phyloP scores from a whole-genome alignment of 1,140 invertebrate genomes.

The Micrasema minimum region DNA sequence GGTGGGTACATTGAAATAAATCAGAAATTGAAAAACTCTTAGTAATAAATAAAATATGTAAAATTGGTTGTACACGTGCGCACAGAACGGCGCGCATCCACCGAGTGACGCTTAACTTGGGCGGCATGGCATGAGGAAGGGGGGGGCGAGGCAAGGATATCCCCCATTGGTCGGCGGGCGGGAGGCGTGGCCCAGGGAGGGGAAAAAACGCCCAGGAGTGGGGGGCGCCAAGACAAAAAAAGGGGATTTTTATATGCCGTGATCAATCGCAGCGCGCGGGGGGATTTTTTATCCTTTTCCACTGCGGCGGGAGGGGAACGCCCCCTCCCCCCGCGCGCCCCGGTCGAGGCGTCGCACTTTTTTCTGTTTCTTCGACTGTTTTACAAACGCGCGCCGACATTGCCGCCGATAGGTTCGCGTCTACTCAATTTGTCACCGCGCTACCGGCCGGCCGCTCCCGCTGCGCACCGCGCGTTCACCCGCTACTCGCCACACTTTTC shows the following conservation, averaged over 20 bases:
- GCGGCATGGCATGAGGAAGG: constrained; percentile 10
- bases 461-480: constrained; percentile 1
- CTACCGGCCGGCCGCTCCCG: constrained; percentile 38
- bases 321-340: constrained; percentile 9
- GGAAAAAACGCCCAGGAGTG: constrained; percentile 37
- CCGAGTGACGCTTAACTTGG: constrained; percentile 38
- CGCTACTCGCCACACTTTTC: constrained; percentile 2
- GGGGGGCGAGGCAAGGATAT: constrained; percentile 20
- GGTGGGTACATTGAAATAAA: too few species aligned
- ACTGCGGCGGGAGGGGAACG: constrained; percentile 14
- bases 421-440: constrained; percentile 47
- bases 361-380: constrained; percentile 46
- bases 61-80: too few species aligned
- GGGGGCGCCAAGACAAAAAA: constrained; percentile 37
- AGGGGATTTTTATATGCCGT: constrained; percentile 48
- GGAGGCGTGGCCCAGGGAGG: constrained; percentile 23
- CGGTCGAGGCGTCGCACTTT: constrained; percentile 37
- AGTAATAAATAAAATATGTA: too few species aligned
- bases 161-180: constrained; percentile 10
- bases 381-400: constrained; percentile 49
- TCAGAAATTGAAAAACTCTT: too few species aligned
- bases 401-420: constrained; percentile 42
- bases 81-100: constrained; percentile 36
- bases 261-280: constrained; percentile 48
- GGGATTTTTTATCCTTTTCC: constrained; percentile 40